Evolutionary conservation across 2,797 vertebrate genomes (phyloP), one percentile per base, ranked within the genome.

Genomic region (Bovichtus diacanthus): DNA sequence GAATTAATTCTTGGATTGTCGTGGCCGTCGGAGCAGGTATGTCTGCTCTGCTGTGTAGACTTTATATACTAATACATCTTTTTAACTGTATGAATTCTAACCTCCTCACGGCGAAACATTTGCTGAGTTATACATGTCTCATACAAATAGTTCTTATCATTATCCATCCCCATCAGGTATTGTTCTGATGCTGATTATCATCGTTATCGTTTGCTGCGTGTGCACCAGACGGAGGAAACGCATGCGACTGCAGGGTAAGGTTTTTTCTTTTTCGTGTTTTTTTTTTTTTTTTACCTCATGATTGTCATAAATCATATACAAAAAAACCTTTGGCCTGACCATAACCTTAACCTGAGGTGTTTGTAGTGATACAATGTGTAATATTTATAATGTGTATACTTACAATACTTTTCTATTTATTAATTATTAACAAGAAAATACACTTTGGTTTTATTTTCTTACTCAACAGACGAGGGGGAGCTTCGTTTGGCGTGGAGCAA

Each of bases 381-480:
- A 63, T 18, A n/a, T 19, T 44, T 50, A 43, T 51, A 5, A 41
- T 21, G 9, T 39, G 34, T 60, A 6, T 3, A 3, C 39, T n/a
- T n/a, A n/a, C n/a, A n/a, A n/a, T n/a, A n/a, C n/a, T n/a, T n/a
- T n/a, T n/a, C n/a, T n/a, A n/a, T n/a, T n/a, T n/a, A n/a, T n/a
- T n/a, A n/a, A n/a, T n/a, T n/a, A n/a, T n/a, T 39, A 39, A 7
- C 49, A 7, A 51, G 4, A 3, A 51, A 16, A 23, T 13, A 5
- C 15, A 27, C 15, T n/a, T n/a, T n/a, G n/a, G n/a, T 23, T 50
- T 21, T 27, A 51, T 25, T 50, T 25, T 50, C 15, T 25, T 12
- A 1, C 29, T 36, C 25, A 27, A 43, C 78, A 93, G 92, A 93
- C 0, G 91, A 89, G 46, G 77, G 67, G 18, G 92, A 93, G 76